These are phyloP conservation scores for Homarus gammarus DNA, from an alignment of 2,888 invertebrate genomes.

Conservation along the genomic window DNA sequence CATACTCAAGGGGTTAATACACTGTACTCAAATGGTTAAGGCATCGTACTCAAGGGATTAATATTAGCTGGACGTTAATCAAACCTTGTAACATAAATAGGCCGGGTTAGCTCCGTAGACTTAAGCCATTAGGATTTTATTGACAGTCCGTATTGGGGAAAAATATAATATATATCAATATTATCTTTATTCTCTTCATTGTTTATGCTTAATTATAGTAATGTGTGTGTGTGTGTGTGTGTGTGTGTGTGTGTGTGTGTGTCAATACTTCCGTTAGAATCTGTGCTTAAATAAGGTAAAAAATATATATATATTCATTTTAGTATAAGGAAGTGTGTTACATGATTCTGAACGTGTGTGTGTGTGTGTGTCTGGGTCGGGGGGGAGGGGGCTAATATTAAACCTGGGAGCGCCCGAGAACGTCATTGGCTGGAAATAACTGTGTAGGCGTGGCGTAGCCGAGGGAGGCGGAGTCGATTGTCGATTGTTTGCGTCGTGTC, in stretches of 20 bases:
- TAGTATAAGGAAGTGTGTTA: background rate
- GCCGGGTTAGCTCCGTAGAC: too few relatives aligned
- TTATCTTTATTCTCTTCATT: too few relatives aligned
- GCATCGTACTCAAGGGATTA: too few relatives aligned
- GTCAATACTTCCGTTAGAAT: background rate
- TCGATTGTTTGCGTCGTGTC: background rate
- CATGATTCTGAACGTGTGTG: background rate
- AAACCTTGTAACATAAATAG: too few relatives aligned
- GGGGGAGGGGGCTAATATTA: background rate
- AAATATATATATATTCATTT: background rate
- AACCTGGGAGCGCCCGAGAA: background rate
- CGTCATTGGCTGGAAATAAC: background rate
- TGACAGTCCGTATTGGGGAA: too few relatives aligned
- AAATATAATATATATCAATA: too few relatives aligned
- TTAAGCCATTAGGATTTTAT: too few relatives aligned
- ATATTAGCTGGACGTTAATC: too few relatives aligned
- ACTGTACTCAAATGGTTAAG: too few relatives aligned
- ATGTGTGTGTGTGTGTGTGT: conserved; percentile 6
- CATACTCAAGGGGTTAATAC: too few relatives aligned
- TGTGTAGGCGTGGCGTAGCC: background rate
- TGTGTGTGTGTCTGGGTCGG: background rate
- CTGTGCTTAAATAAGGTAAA: background rate
- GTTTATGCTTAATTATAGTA: too few relatives aligned
- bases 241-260: conserved; percentile 14
- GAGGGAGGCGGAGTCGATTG: background rate